A percentile compares a stretch with the other conserved stretches of the same genome.
phyloP scores from a whole-genome alignment of 2,797 vertebrate species.

The Arnoldichthys spilopterus region DNA sequence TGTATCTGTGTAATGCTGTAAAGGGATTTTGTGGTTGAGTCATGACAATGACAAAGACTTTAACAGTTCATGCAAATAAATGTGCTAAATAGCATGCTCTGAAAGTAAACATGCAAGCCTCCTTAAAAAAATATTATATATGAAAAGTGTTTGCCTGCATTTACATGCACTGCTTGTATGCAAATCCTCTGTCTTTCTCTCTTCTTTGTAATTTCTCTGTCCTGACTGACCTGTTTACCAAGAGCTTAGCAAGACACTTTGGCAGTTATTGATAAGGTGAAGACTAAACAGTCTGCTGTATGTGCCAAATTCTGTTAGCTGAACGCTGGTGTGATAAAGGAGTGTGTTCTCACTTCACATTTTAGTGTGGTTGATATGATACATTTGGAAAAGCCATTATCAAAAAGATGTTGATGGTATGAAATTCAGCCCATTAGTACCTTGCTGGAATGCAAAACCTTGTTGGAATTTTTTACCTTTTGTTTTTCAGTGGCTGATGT shows the following conservation, averaged over 20 bases:
- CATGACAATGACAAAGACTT: slow-evolving; percentile 33
- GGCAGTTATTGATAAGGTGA: slow-evolving; percentile 47
- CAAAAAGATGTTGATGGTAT: too few relatives aligned
- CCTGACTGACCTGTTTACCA: slow-evolving; percentile 25
- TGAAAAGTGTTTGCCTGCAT: neutral
- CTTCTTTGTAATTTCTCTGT: slow-evolving; percentile 35
- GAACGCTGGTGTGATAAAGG: slow-evolving; percentile 40
- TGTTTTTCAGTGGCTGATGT: neutral
- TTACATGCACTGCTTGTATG: too few relatives aligned
- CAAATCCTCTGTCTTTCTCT: slow-evolving; percentile 32
- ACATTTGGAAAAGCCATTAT: neutral
- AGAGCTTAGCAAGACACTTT: slow-evolving; percentile 17
- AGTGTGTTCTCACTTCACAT: slow-evolving; percentile 3
- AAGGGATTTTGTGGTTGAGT: slow-evolving; percentile 43
- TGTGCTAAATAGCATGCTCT: slow-evolving; percentile 24
- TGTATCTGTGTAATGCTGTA: slow-evolving; percentile 33
- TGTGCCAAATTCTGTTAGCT: slow-evolving; percentile 29
- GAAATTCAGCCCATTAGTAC: neutral
- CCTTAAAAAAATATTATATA: slow-evolving; percentile 8
- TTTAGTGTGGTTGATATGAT: slow-evolving; percentile 19
- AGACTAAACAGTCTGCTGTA: slow-evolving; percentile 46
- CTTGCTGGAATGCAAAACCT: neutral
- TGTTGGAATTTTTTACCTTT: neutral
- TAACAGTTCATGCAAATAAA: slow-evolving; percentile 52
- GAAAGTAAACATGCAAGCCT: slow-evolving; percentile 11